Percentiles rank a stretch among this genome's conserved stretches.
Conservation (phyloP, 92 coral and sea anemone species). For the Montipora capitata region DNA sequence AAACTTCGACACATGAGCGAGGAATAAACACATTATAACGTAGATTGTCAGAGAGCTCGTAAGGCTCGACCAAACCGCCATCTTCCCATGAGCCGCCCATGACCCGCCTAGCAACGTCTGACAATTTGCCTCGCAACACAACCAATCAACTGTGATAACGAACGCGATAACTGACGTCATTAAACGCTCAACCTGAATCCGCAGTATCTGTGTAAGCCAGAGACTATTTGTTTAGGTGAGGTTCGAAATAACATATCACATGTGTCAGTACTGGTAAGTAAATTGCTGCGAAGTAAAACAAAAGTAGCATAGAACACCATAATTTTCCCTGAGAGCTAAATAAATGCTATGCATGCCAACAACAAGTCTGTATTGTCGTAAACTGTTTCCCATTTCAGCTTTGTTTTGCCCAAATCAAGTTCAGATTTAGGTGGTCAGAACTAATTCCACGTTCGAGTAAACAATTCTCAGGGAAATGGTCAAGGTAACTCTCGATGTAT, state of each 20-base stretch:
- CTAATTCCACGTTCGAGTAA: constrained; percentile 12
- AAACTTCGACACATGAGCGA: neutral
- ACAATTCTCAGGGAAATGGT: constrained; percentile 42
- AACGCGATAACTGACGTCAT: too few relatives aligned
- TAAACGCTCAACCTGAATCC: too few relatives aligned
- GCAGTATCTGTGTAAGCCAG: too few relatives aligned
- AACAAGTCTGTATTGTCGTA: constrained; percentile 29
- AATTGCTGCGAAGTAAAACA: too few relatives aligned
- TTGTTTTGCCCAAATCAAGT: constrained; percentile 36
- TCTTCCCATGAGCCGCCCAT: constrained; percentile 1
- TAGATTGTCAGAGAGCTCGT: constrained; percentile 3
- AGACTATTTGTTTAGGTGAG: too few relatives aligned
- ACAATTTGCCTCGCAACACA: too few relatives aligned
- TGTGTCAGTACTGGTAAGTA: too few relatives aligned
- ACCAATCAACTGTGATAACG: too few relatives aligned
- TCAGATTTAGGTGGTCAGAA: constrained; percentile 26
- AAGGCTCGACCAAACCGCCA: constrained; percentile 17
- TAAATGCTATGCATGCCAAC: constrained; percentile 26
- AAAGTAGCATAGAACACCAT: too few relatives aligned
- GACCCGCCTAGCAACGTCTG: too few relatives aligned
- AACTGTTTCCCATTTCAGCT: constrained; percentile 44
- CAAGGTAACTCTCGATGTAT: constrained; percentile 23
- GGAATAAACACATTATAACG: neutral
- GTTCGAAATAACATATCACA: too few relatives aligned
- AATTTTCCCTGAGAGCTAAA: too few relatives aligned